These are phyloP conservation scores for Herminia tarsipennalis DNA, from an alignment of 2,888 invertebrate genomes.

Conservation along the genomic window DNA sequence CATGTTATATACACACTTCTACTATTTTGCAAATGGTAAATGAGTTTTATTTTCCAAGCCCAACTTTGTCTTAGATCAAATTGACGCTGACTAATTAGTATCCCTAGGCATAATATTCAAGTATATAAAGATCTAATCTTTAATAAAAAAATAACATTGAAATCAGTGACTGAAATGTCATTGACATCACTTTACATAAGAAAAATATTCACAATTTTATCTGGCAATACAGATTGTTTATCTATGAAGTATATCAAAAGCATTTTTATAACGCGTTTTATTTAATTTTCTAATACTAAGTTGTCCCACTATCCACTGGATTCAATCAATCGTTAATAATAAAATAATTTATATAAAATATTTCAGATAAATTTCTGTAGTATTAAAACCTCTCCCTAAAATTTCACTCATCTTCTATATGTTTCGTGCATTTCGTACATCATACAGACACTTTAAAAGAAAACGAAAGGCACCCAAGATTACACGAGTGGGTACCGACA, in stretches of 20 bases:
- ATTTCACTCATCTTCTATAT: slow-evolving; percentile 91
- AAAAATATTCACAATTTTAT: slow-evolving; percentile 86
- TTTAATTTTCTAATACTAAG: slow-evolving; percentile 79
- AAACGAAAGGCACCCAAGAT: slow-evolving; percentile 84
- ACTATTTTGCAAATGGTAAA: slow-evolving; percentile 69
- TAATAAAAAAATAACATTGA: slow-evolving; percentile 79
- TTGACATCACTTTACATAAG: slow-evolving; percentile 80
- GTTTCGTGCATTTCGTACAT: slow-evolving; percentile 95
- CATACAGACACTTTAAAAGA: slow-evolving; percentile 88
- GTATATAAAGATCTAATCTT: slow-evolving; percentile 79
- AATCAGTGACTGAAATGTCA: slow-evolving; percentile 83
- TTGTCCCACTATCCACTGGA: slow-evolving; percentile 80
- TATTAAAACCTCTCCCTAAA: slow-evolving; percentile 67
- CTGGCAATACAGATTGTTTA: slow-evolving; percentile 85
- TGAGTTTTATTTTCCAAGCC: slow-evolving; percentile 63
- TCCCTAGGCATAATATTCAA: slow-evolving; percentile 78
- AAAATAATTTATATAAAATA: slow-evolving; percentile 82
- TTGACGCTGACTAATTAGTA: slow-evolving; percentile 71
- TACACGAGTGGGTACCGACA: slow-evolving; percentile 83
- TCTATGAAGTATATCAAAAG: slow-evolving; percentile 78
- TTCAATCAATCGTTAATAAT: slow-evolving; percentile 77
- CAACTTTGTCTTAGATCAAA: slow-evolving; percentile 64
- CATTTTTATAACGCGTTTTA: slow-evolving; percentile 65
- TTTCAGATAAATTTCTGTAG: slow-evolving; percentile 71
- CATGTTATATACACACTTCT: slow-evolving; percentile 78